A percentile compares a stretch with the other conserved stretches of the same genome.
phyloP scores from a whole-genome alignment of 2,797 vertebrate species.

The Acrocephalus scirpaceus region DNA sequence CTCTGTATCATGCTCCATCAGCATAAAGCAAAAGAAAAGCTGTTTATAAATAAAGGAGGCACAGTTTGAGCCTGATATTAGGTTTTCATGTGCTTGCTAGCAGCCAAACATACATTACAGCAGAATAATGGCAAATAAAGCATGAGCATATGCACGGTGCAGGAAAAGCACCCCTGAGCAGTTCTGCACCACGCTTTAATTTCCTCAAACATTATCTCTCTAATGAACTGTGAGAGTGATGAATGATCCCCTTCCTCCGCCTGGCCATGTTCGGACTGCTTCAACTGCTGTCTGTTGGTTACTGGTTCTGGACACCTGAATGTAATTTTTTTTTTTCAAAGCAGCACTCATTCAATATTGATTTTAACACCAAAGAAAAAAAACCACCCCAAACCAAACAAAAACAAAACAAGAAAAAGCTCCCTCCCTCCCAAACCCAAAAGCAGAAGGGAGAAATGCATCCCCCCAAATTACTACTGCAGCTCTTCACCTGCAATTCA shows the following conservation, averaged over 20 bases:
- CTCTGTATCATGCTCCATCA: conserved; percentile 8
- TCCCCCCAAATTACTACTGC: neutral
- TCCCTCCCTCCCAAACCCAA: neutral
- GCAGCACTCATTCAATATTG: neutral
- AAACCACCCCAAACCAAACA: neutral
- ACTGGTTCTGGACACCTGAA: neutral
- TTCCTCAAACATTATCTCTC: conserved; percentile 22
- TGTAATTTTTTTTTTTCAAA: neutral
- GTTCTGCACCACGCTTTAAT: neutral
- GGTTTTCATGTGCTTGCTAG: conserved; percentile 26
- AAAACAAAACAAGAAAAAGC: neutral
- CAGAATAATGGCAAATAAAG: conserved; percentile 38
- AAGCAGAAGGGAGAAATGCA: neutral
- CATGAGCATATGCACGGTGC: neutral
- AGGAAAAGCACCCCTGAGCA: neutral
- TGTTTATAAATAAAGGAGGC: conserved; percentile 47
- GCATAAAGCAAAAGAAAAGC: neutral
- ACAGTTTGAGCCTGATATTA: neutral
- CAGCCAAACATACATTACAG: conserved; percentile 28
- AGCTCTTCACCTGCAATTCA: neutral
- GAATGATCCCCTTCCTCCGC: neutral
- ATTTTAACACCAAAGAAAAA: neutral
- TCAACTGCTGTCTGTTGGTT: neutral
- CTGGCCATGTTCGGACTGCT: neutral
- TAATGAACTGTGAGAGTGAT: neutral